phyloP scores from a whole-genome alignment of 2,888 invertebrate species.

The Drosophila stalkeri region DNA sequence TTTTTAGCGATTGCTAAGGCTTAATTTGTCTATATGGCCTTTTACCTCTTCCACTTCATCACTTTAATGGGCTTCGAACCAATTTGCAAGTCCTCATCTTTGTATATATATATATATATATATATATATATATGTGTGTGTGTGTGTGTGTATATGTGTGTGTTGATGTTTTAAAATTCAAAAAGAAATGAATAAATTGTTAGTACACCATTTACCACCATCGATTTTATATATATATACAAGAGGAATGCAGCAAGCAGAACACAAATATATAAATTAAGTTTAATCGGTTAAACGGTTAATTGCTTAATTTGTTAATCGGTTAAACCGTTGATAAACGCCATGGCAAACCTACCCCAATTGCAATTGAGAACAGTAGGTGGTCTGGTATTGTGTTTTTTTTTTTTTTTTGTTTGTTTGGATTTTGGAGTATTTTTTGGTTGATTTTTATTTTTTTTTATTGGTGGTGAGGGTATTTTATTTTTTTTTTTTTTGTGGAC shows the following conservation, averaged over 20 bases:
- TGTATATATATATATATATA: constrained; percentile 27
- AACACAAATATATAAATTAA: constrained; percentile 22
- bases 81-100: constrained; percentile 83
- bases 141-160: constrained; percentile 24
- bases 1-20: constrained; percentile 7
- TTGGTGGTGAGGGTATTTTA: constrained; percentile 12
- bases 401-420: constrained; percentile 9
- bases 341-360: constrained; percentile 62
- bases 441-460: constrained; percentile 20
- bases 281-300: constrained; percentile 27
- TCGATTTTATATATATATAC: constrained; percentile 22
- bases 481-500: constrained; percentile 31
- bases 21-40: constrained; percentile 12
- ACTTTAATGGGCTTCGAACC: constrained; percentile 82
- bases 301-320: constrained; percentile 21
- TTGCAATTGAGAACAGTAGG: constrained; percentile 32
- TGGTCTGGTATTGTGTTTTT: constrained; percentile 35
- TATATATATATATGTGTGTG: too few species aligned
- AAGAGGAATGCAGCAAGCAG: constrained; percentile 23
- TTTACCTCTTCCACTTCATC: constrained; percentile 83
- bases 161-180: constrained; percentile 33
- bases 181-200: constrained; percentile 64
- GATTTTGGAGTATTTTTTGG: constrained; percentile 15
- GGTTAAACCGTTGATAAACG: constrained; percentile 30
- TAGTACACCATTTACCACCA: constrained; percentile 59